Percentiles rank a stretch among this genome's conserved stretches.
Conservation (phyloP, 1,140 invertebrate species). For the Gerris buenoi region DNA sequence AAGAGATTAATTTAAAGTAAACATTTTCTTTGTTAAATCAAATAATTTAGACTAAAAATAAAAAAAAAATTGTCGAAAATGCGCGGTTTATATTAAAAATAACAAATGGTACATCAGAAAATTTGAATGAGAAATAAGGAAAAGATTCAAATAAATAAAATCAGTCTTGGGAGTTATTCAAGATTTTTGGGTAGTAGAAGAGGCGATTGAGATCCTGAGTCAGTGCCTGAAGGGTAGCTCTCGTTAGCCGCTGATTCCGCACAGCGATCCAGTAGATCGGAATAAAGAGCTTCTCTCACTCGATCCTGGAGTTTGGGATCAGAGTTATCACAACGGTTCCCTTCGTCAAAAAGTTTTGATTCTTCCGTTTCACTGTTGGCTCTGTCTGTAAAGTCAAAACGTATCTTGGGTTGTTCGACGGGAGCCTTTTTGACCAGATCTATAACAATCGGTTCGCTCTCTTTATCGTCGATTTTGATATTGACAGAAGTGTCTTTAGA, state of each 20-base stretch:
- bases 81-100: no score
- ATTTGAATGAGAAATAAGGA: no score
- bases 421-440: slow-evolving; percentile 19
- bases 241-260: slow-evolving; percentile 2
- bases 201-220: slow-evolving; percentile 19
- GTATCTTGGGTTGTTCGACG: slow-evolving; percentile 21
- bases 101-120: no score
- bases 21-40: no score
- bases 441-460: slow-evolving; percentile 20
- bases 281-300: background rate
- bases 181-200: slow-evolving; percentile 16
- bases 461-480: slow-evolving; percentile 23
- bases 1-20: no score
- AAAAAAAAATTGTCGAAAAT: no score
- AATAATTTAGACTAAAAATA: no score
- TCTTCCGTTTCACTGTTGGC: slow-evolving; percentile 9
- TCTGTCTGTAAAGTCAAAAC: slow-evolving; percentile 19
- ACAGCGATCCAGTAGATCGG: background rate
- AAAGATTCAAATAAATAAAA: background rate
- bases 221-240: slow-evolving; percentile 14
- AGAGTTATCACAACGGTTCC: slow-evolving; percentile 6
- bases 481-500: slow-evolving; percentile 21
- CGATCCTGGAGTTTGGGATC: slow-evolving; percentile 1
- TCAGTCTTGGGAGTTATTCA: background rate
- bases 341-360: slow-evolving; percentile 3